These are phyloP conservation scores for Gadus chalcogrammus DNA, from an alignment of 2,113 vertebrate genomes.

Conservation along the genomic window DNA sequence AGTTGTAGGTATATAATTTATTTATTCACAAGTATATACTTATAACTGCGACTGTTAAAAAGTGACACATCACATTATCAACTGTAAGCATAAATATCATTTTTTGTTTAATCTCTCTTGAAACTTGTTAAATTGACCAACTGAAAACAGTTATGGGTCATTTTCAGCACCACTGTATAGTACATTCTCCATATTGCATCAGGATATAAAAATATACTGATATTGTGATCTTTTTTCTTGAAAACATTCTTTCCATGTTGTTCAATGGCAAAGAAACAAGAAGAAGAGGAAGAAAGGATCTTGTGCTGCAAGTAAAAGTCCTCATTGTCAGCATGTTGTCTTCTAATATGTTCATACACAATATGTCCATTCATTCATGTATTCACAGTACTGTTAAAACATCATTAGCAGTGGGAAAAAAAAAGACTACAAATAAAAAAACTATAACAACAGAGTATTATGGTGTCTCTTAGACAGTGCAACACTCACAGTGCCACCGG, in stretches of 20 bases:
- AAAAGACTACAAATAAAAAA: constrained; percentile 4
- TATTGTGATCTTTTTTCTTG: constrained; percentile 56
- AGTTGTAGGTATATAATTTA: constrained; percentile 54
- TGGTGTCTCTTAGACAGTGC: too few relatives aligned
- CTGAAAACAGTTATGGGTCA: constrained; percentile 77
- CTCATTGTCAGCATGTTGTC: constrained; percentile 29
- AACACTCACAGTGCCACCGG: constrained; percentile 50
- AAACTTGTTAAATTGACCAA: constrained; percentile 70
- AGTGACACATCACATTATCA: constrained; percentile 67
- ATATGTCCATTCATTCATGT: constrained; percentile 53
- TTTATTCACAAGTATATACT: constrained; percentile 35
- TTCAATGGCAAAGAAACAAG: constrained; percentile 76
- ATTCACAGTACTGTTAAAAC: constrained; percentile 71
- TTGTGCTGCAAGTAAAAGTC: constrained; percentile 40
- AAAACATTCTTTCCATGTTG: constrained; percentile 76
- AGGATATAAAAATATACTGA: constrained; percentile 82
- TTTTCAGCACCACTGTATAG: constrained; percentile 78
- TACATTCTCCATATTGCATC: constrained; percentile 82
- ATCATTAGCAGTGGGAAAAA: constrained; percentile 65
- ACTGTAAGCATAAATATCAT: constrained; percentile 73
- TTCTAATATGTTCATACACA: constrained; percentile 22
- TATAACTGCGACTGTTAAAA: constrained; percentile 67
- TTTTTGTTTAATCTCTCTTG: constrained; percentile 62
- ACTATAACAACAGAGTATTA: too few relatives aligned
- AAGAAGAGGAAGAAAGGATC: constrained; percentile 68